Percentiles rank a stretch among this genome's conserved stretches.
These are phyloP conservation scores for Diabrotica virgifera DNA, from an alignment of 1,140 invertebrate species.

Conservation along the genomic window DNA sequence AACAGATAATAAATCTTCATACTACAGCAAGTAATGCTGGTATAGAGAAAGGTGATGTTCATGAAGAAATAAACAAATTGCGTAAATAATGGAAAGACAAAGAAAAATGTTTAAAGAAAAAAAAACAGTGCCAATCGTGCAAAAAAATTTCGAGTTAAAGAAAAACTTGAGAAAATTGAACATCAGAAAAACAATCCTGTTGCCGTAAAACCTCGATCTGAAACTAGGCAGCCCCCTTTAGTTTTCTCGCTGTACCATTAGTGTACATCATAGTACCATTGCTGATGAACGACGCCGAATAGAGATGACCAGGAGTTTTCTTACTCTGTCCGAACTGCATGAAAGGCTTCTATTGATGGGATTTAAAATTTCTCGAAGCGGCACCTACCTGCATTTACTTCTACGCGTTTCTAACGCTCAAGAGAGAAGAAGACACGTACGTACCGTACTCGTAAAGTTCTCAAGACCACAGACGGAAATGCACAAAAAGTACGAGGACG, in stretches of 20 bases:
- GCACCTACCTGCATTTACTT: neutral
- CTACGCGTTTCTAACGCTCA: constrained; percentile 20
- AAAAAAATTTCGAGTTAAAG: constrained; percentile 18
- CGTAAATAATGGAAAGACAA: neutral
- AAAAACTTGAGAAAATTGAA: constrained; percentile 12
- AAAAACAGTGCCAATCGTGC: constrained; percentile 9
- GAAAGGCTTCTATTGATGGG: neutral
- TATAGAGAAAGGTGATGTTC: no score
- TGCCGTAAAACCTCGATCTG: constrained; percentile 18
- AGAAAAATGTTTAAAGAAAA: neutral
- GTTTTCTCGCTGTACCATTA: no score
- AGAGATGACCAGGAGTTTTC: constrained; percentile 19
- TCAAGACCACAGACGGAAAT: constrained; percentile 31
- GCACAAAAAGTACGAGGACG: constrained; percentile 30
- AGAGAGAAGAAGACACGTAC: constrained; percentile 29
- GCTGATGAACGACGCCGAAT: constrained; percentile 22
- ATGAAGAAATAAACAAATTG: no score
- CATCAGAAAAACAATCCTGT: constrained; percentile 2
- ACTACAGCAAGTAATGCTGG: no score
- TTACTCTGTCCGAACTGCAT: constrained; percentile 29
- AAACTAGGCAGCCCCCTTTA: constrained; percentile 14
- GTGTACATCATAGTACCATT: neutral
- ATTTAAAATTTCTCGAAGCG: constrained; percentile 5
- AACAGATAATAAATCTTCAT: no score
- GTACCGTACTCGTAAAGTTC: constrained; percentile 22